A percentile compares a stretch with the other conserved stretches of the same genome.
phyloP scores from a whole-genome alignment of 2,797 vertebrate species.

The Microcaecilia unicolor region DNA sequence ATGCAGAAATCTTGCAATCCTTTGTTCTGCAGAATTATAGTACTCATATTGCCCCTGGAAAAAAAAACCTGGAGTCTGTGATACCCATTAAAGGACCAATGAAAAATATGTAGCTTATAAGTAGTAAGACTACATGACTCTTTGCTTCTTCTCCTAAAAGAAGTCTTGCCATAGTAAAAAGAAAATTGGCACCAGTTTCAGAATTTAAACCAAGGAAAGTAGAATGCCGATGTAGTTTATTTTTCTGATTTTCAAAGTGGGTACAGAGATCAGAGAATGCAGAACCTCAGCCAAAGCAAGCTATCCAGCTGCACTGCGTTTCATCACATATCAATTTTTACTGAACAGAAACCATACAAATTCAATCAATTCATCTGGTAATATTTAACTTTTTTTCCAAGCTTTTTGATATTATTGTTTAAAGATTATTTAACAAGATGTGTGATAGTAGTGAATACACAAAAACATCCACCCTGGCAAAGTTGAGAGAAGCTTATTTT shows the following conservation, averaged over 20 bases:
- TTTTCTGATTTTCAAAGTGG: conserved; percentile 9
- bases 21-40: too few relatives aligned
- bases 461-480: conserved; percentile 47
- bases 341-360: conserved; percentile 61
- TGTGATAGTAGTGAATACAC: conserved; percentile 50
- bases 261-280: conserved; percentile 31
- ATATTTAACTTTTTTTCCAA: conserved; percentile 56
- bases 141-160: too few relatives aligned
- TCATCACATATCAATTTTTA: conserved; percentile 60
- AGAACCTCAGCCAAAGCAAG: conserved; percentile 34
- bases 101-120: too few relatives aligned
- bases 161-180: too few relatives aligned
- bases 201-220: conserved; percentile 4
- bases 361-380: conserved; percentile 65
- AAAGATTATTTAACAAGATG: conserved; percentile 47
- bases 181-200: conserved; percentile 9
- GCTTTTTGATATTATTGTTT: conserved; percentile 65
- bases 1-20: too few relatives aligned
- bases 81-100: too few relatives aligned
- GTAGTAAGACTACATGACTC: too few relatives aligned
- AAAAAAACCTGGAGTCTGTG: too few relatives aligned
- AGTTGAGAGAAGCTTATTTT: conserved; percentile 42
- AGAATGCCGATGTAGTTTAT: conserved; percentile 1
- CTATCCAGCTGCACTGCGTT: conserved; percentile 43
- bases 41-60: too few relatives aligned